These are phyloP conservation scores for Limnephilus marmoratus DNA, from an alignment of 2,888 invertebrate genomes.

Conservation along the genomic window DNA sequence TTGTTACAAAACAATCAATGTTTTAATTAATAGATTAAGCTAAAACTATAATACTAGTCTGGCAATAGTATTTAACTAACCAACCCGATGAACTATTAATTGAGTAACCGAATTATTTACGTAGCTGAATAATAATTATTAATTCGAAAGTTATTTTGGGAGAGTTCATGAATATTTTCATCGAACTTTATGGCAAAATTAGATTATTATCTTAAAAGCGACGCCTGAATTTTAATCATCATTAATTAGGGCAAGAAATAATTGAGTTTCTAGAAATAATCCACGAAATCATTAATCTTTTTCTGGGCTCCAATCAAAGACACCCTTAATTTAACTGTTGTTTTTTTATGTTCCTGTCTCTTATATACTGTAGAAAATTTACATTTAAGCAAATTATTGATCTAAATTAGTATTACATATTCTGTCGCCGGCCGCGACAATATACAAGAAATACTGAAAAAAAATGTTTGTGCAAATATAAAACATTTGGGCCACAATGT, in stretches of 20 bases:
- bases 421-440: too few relatives aligned
- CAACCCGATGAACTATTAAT: neutral
- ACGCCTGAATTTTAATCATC: constrained; percentile 44
- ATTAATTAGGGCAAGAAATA: constrained; percentile 52
- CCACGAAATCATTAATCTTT: constrained; percentile 32
- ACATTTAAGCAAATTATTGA: neutral
- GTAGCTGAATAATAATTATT: constrained; percentile 1
- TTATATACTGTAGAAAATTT: neutral
- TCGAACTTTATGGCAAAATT: constrained; percentile 24
- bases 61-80: neutral
- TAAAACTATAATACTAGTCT: neutral
- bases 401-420: neutral
- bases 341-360: neutral
- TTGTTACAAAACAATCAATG: neutral
- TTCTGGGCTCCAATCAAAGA: neutral
- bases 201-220: constrained; percentile 41
- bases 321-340: neutral
- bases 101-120: neutral
- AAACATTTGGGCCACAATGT: too few relatives aligned
- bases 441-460: too few relatives aligned
- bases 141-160: constrained; percentile 15
- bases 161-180: constrained; percentile 8
- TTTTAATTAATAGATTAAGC: neutral
- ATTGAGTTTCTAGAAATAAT: constrained; percentile 40
- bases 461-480: too few relatives aligned